These are phyloP conservation scores for Solenodon paradoxus DNA, from an alignment of 2,113 vertebrate species.

Conservation along the genomic window DNA sequence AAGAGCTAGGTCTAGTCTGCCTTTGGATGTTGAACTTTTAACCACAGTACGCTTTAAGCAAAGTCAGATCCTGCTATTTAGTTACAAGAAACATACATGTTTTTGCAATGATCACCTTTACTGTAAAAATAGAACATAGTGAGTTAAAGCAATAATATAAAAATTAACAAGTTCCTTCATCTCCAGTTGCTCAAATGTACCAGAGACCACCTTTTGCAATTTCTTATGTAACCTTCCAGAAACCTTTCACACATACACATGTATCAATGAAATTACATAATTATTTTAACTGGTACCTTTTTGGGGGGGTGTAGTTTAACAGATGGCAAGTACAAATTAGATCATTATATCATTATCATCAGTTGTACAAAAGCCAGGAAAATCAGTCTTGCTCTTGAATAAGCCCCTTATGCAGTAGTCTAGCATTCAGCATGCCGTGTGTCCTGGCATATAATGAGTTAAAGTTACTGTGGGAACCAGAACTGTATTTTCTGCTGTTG, in stretches of 20 bases:
- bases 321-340: constrained; percentile 42
- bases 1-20: background rate
- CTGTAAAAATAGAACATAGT: background rate
- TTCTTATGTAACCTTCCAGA: background rate
- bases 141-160: background rate
- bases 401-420: background rate
- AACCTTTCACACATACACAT: background rate
- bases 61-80: background rate
- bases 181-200: background rate
- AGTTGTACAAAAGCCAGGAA: constrained; percentile 29
- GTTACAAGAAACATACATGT: background rate
- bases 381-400: background rate
- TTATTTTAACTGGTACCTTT: constrained; percentile 23
- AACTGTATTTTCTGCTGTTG: background rate
- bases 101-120: background rate
- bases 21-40: constrained; percentile 34
- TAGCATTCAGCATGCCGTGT: background rate
- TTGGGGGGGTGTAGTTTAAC: background rate
- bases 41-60: background rate
- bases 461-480: constrained; percentile 1
- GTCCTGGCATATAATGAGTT: background rate
- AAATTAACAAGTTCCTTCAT: background rate
- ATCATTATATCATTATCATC: constrained; percentile 9
- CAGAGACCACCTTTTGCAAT: background rate
- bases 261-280: background rate